Evolutionary conservation across 37 sponge, comb jelly and placozoan genomes (phyloP).

Genomic region (Agelas oroides): DNA sequence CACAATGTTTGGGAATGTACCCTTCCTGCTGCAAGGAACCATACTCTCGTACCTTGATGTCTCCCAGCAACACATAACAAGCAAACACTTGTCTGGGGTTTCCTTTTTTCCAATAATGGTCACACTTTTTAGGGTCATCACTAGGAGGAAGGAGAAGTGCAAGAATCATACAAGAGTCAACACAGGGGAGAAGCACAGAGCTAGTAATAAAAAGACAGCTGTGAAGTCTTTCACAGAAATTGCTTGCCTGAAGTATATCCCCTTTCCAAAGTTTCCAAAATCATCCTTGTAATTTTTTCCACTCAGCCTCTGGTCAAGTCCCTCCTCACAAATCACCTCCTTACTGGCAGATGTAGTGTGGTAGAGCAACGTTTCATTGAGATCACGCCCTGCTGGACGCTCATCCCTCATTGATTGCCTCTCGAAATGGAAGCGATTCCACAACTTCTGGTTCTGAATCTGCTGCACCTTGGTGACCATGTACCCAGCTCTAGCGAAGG

Average conservation of each 20-base stretch:
- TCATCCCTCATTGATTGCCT: conserved; percentile 18
- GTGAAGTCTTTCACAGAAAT: no score
- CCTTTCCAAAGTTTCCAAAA: conserved; percentile 64
- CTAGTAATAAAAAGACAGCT: no score
- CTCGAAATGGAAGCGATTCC: conserved; percentile 53
- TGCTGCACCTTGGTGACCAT: conserved; percentile 7
- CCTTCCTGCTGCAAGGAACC: no score
- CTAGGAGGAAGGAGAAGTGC: no score
- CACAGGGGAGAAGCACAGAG: no score
- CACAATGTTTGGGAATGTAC: no score
- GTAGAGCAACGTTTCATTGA: conserved; percentile 53
- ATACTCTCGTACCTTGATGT: no score
- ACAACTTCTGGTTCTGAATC: conserved; percentile 48
- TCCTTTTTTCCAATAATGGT: conserved; percentile 54
- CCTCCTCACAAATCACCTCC: conserved; percentile 61
- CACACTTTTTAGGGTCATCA: conserved; percentile 73
- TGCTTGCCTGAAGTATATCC: conserved; percentile 73
- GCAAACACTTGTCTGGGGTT: neutral
- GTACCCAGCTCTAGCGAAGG: neutral
- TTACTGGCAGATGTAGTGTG: conserved; percentile 45
- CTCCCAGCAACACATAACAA: neutral
- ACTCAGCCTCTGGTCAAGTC: conserved; percentile 60
- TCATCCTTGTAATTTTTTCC: no score
- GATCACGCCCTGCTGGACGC: conserved; percentile 10
- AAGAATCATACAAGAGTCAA: no score